phyloP scores from a whole-genome alignment of 2,797 vertebrate genomes.

The Borostomias antarcticus region DNA sequence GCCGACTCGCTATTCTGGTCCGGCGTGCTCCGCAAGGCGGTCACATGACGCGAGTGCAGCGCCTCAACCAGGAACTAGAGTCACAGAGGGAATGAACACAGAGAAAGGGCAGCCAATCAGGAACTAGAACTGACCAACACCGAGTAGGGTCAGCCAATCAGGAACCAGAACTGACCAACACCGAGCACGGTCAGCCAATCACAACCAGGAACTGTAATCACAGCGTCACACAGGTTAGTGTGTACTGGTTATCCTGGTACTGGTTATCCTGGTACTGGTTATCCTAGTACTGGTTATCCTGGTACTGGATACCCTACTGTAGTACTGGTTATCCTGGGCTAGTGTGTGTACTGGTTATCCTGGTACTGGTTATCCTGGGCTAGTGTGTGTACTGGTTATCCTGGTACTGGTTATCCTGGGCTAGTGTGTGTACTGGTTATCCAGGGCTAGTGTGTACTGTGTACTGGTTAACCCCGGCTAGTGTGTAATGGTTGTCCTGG shows the following conservation, averaged over 20 bases:
- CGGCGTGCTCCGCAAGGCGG: constrained; percentile 77
- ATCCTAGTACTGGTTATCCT: too few species aligned
- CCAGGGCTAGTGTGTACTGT: neutral
- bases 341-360: neutral
- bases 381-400: neutral
- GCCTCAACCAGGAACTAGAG: constrained; percentile 95
- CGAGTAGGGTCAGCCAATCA: too few species aligned
- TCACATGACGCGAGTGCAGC: constrained; percentile 87
- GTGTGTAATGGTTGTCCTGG: neutral
- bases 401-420: neutral
- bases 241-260: too few species aligned
- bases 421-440: neutral
- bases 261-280: too few species aligned
- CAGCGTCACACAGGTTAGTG: too few species aligned
- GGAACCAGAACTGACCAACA: too few species aligned
- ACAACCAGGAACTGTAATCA: too few species aligned
- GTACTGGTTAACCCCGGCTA: neutral
- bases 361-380: too few species aligned
- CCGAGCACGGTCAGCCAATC: too few species aligned
- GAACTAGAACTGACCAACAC: too few species aligned
- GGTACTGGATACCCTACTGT: too few species aligned
- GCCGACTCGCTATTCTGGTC: constrained; percentile 84
- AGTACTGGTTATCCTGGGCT: neutral
- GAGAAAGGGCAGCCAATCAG: neutral
- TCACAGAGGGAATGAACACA: neutral